Percentiles rank a stretch among this genome's conserved stretches.
Evolutionary conservation across 2,888 invertebrate genomes (phyloP).

Genomic region (Synergus japonicus): DNA sequence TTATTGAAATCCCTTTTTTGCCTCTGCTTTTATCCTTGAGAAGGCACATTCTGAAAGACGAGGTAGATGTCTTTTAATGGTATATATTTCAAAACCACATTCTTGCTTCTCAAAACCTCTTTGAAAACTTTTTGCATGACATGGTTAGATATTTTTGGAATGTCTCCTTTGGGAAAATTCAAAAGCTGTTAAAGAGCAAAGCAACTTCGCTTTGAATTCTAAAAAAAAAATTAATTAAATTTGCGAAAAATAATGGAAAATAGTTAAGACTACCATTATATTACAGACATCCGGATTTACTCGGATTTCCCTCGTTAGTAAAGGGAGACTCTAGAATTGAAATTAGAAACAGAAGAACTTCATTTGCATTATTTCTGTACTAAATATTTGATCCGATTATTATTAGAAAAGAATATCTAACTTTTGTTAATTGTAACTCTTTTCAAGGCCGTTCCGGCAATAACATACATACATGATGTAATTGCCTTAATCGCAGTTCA

Average conservation of each 20-base stretch:
- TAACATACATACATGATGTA: not conserved
- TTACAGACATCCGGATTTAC: too few species aligned
- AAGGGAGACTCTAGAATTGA: not conserved
- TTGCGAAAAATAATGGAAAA: not conserved
- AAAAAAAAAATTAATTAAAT: not conserved
- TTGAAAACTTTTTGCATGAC: not conserved
- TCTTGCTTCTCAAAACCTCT: not conserved
- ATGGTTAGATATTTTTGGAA: not conserved
- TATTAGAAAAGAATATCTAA: not conserved
- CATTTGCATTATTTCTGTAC: not conserved
- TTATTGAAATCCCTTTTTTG: not conserved
- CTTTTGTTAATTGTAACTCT: not conserved
- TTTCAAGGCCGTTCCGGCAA: not conserved
- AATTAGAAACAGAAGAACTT: not conserved
- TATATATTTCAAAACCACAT: conserved; percentile 1
- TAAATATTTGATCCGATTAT: not conserved
- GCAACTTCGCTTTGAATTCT: not conserved
- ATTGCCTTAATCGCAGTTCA: not conserved
- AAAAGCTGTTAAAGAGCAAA: conserved; percentile 8
- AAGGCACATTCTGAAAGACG: conserved; percentile 1
- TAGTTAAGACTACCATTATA: too few species aligned
- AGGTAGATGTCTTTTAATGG: not conserved
- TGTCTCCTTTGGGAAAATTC: not conserved
- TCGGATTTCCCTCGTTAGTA: too few species aligned
- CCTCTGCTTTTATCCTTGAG: not conserved